These are phyloP conservation scores for Drosophila longiperda DNA, from an alignment of 2,888 invertebrate genomes.

Conservation along the genomic window DNA sequence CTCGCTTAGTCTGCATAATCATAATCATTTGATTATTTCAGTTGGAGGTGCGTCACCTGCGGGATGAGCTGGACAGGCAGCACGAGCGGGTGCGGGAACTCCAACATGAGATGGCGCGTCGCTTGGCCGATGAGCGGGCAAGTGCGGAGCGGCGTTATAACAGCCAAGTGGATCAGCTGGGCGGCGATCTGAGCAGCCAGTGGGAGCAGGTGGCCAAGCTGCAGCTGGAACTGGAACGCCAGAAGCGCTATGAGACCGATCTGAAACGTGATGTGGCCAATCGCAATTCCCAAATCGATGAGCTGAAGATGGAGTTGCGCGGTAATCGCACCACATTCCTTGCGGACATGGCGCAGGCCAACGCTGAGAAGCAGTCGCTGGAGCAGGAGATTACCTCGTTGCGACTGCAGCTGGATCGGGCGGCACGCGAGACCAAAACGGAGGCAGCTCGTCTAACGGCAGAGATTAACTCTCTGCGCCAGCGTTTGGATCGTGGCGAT, in stretches of 20 bases:
- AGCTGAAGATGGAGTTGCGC: slow-evolving; percentile 91
- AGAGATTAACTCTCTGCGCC: slow-evolving; percentile 90
- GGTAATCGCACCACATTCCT: slow-evolving; percentile 89
- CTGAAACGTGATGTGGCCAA: slow-evolving; percentile 91
- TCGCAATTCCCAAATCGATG: slow-evolving; percentile 91
- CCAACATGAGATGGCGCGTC: slow-evolving; percentile 90
- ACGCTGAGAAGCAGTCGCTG: slow-evolving; percentile 91
- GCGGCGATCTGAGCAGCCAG: slow-evolving; percentile 91
- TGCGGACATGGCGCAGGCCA: slow-evolving; percentile 90
- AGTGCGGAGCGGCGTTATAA: slow-evolving; percentile 90
- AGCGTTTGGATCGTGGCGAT: slow-evolving; percentile 91
- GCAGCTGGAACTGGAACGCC: slow-evolving; percentile 92
- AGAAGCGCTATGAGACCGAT: slow-evolving; percentile 91
- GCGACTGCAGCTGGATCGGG: slow-evolving; percentile 89
- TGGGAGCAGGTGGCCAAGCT: slow-evolving; percentile 92
- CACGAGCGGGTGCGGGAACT: slow-evolving; percentile 91
- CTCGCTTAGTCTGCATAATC: too few relatives aligned
- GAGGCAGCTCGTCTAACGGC: slow-evolving; percentile 91
- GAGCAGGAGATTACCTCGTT: slow-evolving; percentile 92
- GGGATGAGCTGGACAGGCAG: slow-evolving; percentile 92
- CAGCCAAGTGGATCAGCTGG: slow-evolving; percentile 91
- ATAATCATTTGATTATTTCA: background rate
- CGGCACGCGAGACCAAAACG: slow-evolving; percentile 91
- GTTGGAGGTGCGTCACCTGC: slow-evolving; percentile 89
- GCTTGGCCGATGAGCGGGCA: slow-evolving; percentile 90